Evolutionary conservation across 2,113 vertebrate species (phyloP), one percentile per base, ranked within the genome.

Genomic region (Trachemys scripta): DNA sequence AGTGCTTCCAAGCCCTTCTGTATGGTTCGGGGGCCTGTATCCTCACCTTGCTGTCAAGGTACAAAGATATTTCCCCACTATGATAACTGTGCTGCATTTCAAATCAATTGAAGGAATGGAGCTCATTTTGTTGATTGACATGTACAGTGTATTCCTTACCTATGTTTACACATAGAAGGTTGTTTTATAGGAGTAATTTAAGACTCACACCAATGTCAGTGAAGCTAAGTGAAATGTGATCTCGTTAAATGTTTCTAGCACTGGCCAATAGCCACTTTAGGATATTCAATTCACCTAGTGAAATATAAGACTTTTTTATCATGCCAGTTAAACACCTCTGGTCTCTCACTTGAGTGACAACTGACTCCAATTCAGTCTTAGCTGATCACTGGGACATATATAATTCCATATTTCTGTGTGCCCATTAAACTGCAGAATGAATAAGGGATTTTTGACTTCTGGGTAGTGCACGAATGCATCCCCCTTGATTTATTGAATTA

Each of bases 181-280:
- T 84, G 89, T 69, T 86, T 93, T 89, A 59, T 13, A 82, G 92
- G 42, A 69, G 96, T 97, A 97, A 97, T 88, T 91, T 85, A 45
- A 98, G 85, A 84, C 80, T 78, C 75, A n/a, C 38, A 82, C 51
- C 94, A 97, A 59, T 92, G 92, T 79, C 65, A 49, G 92, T 29
- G 82, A 96, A 92, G 25, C 65, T 54, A 90, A 92, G 89, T 84
- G 85, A 88, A 87, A 94, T 35, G 42, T 35, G 57, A 88, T 85
- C 54, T 92, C 79, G 5, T 80, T 59, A 95, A 79, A 62, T 87
- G 87, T 10, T 62, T 35, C 38, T 47, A 93, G 80, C 65, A 49
- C 25, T 84, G 51, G 50, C 78, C 85, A 91, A 38, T 89, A 82
- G 56, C 81, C 85, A 84, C 42, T 85, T 45, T 86, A 90, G 57